These are phyloP conservation scores for Leptinotarsa undecemlineata DNA, from an alignment of 1,140 invertebrate genomes.

Conservation along the genomic window DNA sequence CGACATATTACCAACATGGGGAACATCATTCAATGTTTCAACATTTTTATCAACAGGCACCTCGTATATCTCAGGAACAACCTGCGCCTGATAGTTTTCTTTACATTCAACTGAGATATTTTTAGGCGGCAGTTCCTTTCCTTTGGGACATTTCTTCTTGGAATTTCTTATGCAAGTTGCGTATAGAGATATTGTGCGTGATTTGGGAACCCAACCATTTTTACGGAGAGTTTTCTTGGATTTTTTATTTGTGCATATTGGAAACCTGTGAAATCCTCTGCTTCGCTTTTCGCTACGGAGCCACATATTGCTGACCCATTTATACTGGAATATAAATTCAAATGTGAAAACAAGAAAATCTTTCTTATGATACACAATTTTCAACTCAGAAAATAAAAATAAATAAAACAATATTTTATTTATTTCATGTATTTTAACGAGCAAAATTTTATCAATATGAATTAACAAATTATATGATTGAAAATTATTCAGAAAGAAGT, in stretches of 20 bases:
- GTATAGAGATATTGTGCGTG: constrained; percentile 27
- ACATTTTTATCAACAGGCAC: constrained; percentile 29
- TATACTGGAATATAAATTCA: constrained; percentile 13
- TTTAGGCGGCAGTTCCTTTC: constrained; percentile 26
- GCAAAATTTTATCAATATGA: no score
- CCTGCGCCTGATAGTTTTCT: constrained; percentile 50
- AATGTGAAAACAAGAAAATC: constrained; percentile 14
- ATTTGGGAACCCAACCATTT: constrained; percentile 34
- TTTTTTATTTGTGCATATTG: constrained; percentile 25
- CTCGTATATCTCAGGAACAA: constrained; percentile 49
- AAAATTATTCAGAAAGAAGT: no score
- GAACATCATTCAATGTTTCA: constrained; percentile 27
- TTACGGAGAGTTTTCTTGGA: constrained; percentile 33
- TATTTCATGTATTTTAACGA: no score
- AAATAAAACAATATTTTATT: no score
- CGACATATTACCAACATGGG: constrained; percentile 21
- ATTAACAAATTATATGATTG: no score
- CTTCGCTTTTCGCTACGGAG: constrained; percentile 50
- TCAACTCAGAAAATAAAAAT: no score
- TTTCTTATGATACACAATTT: no score
- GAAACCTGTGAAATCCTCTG: constrained; percentile 41
- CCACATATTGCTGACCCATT: constrained; percentile 48
- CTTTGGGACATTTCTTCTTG: constrained; percentile 28
- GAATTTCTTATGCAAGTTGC: constrained; percentile 24
- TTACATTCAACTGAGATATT: constrained; percentile 44